Conservation (phyloP, 2,888 invertebrate species). For the Volucella bombylans region DNA sequence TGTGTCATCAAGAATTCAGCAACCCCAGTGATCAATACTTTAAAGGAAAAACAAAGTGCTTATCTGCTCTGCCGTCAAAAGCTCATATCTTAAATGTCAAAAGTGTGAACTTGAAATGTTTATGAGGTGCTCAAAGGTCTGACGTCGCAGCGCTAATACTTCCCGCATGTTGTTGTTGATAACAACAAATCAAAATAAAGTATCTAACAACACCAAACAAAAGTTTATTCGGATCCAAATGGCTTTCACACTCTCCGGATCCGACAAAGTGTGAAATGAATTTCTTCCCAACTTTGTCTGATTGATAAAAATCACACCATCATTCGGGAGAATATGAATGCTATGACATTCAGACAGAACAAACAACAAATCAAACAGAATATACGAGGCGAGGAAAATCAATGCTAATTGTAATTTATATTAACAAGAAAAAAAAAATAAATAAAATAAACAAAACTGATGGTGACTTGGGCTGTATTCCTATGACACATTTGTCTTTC, state of each 20-base stretch:
- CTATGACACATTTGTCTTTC: background rate
- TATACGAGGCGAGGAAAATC: background rate
- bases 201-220: slow-evolving; percentile 31
- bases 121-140: slow-evolving; percentile 26
- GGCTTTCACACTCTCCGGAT: slow-evolving; percentile 8
- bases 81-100: background rate
- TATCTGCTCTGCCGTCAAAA: too few species aligned
- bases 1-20: too few species aligned
- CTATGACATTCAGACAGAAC: background rate
- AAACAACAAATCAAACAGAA: background rate
- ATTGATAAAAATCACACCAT: slow-evolving; percentile 16
- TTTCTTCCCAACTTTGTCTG: slow-evolving; percentile 6
- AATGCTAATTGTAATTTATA: background rate
- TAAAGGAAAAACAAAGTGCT: too few species aligned
- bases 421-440: background rate
- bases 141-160: slow-evolving; percentile 28
- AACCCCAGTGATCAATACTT: too few species aligned
- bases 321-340: too few species aligned
- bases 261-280: slow-evolving; percentile 19
- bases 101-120: slow-evolving; percentile 51
- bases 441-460: background rate
- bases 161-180: slow-evolving; percentile 27
- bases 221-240: slow-evolving; percentile 42
- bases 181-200: slow-evolving; percentile 54
- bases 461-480: background rate